These are phyloP conservation scores for Podargus strigoides DNA, from an alignment of 2,797 vertebrate genomes.

Conservation along the genomic window DNA sequence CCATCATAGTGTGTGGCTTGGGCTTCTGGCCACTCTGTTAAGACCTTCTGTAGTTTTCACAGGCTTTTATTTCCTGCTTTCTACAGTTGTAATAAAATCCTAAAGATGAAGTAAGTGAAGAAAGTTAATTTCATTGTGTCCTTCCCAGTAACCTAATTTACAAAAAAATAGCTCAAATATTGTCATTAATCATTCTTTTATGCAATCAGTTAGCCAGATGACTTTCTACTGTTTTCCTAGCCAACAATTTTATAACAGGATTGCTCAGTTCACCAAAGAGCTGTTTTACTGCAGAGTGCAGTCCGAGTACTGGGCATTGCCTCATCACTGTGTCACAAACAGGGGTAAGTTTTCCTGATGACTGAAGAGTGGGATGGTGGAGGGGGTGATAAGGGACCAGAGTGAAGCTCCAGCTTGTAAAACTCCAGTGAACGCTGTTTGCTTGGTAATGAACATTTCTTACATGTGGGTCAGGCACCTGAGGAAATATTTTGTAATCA, in stretches of 20 bases:
- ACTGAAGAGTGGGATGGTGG: neutral
- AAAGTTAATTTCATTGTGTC: slow-evolving; percentile 37
- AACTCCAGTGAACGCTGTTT: neutral
- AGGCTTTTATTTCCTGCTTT: neutral
- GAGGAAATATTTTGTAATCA: neutral
- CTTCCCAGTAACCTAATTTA: slow-evolving; percentile 49
- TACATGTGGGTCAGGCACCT: neutral
- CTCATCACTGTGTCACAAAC: neutral
- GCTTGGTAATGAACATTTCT: neutral
- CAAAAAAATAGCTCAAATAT: slow-evolving; percentile 24
- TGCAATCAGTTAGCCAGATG: neutral
- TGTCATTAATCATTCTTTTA: slow-evolving; percentile 24
- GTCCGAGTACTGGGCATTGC: neutral
- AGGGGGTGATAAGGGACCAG: neutral
- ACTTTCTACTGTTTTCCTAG: neutral
- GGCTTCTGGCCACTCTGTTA: neutral
- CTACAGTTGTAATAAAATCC: neutral
- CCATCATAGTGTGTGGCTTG: neutral
- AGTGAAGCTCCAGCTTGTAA: neutral
- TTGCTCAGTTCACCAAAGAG: neutral
- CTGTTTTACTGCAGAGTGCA: neutral
- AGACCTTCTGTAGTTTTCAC: neutral
- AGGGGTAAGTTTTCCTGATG: neutral
- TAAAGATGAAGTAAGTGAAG: neutral
- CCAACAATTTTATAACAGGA: neutral